These are phyloP conservation scores for Brachyistius frenatus DNA, from an alignment of 2,113 vertebrate genomes.

Conservation along the genomic window DNA sequence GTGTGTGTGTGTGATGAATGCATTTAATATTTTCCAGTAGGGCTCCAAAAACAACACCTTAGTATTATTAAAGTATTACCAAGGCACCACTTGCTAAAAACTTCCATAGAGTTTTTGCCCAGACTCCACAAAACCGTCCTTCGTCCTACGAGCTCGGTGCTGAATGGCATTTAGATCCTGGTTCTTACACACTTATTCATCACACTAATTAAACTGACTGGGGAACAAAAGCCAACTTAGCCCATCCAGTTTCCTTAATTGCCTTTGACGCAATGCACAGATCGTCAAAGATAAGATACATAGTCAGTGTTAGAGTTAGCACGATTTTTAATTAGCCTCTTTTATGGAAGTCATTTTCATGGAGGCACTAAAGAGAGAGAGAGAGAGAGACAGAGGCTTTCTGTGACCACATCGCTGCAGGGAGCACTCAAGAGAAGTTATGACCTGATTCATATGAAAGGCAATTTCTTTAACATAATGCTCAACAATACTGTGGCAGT, in stretches of 20 bases:
- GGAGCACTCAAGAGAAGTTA: conserved; percentile 17
- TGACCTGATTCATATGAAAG: conserved; percentile 40
- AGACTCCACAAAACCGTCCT: not conserved
- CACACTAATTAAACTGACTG: conserved; percentile 68
- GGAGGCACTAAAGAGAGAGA: conserved; percentile 10
- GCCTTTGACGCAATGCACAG: conserved; percentile 70
- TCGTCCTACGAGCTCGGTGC: conserved; percentile 21
- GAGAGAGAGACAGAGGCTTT: conserved; percentile 8
- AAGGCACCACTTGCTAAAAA: conserved; percentile 5
- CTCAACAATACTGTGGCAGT: not conserved
- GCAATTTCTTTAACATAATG: conserved; percentile 13
- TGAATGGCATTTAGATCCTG: conserved; percentile 52
- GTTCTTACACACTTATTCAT: conserved; percentile 51
- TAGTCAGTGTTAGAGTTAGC: conserved; percentile 57
- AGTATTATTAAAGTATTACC: not conserved
- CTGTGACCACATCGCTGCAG: conserved; percentile 8
- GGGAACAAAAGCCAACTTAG: conserved; percentile 74
- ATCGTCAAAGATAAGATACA: conserved; percentile 70
- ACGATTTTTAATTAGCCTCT: conserved; percentile 74
- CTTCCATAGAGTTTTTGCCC: conserved; percentile 20
- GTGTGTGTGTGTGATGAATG: not conserved
- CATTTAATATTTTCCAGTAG: conserved; percentile 5
- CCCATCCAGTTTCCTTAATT: conserved; percentile 73
- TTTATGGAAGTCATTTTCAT: conserved; percentile 57
- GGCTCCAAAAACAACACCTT: not conserved